Evolutionary conservation across 2,888 invertebrate genomes (phyloP), one percentile per base, ranked within the genome.

Genomic region (Rhogogaster chlorosoma): DNA sequence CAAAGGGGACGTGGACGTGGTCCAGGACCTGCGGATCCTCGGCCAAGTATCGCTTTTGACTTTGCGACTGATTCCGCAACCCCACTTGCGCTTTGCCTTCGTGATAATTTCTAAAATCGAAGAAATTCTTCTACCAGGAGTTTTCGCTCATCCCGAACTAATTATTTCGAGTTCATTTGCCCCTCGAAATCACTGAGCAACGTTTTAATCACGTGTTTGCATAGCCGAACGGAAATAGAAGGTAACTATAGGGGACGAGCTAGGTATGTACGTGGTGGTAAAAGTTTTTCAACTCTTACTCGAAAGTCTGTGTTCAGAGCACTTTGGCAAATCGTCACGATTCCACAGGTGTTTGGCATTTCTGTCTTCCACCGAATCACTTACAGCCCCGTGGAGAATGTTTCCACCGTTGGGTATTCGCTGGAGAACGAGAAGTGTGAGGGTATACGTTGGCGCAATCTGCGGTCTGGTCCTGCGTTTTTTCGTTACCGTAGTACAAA

Each of bases 351-450:
- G 93, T 93, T 92, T 93, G 93, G 92, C 92, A 92, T 92, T 92
- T 92, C 92, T 86, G 86, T 89, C 84, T 87, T 88, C 89, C 88
- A 85, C 85, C 88, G 90, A 90, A 90, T 90, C 90, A 90, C 91
- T 91, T 91, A 90, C 90, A 90, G 53, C 89, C 87, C 89, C 87
- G 86, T 88, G 86, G 89, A 88, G 88, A 87, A 83, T 83, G 70
- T 83, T 83, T 83, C 94, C 94, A 94, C 94, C 94, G 93, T 94
- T 93, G 93, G 92, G 87, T 88, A 87, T 87, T 38, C 61, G 85
- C 83, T 94, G 94, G 94, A 91, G 90, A n/a, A n/a, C n/a, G n/a
- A 91, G 93, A 94, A 92, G 94, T 85, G 92, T 70, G 94, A 94
- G 90, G 89, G 94, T 32, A 29, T 29, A 70, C 22, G 83, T 32